Base-by-base conservation (phyloP, 2,888 invertebrate genomes). In the Alentia gelatinosa region DNA sequence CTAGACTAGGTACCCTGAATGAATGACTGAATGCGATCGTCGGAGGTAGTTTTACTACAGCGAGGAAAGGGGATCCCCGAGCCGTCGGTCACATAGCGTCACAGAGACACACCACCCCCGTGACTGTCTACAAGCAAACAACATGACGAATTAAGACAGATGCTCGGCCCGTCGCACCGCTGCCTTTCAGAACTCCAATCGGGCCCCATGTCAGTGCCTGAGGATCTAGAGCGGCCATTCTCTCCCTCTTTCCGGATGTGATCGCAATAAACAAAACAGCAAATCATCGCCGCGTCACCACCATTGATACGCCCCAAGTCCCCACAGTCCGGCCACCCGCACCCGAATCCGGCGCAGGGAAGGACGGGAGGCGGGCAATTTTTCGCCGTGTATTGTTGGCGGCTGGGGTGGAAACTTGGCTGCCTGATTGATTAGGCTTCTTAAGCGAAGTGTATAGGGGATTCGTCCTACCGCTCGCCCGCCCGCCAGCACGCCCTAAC, bases 221-320 rank as follows among this genome's bases (percentile, higher is more conserved):
- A 26, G 26, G 33, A 86, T 47, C 47, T 86, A 86, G 23, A 7
- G 3, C 39, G 26, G 83, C 39, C 83, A 37, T 39, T 83, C 26
- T 47, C 50, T 26, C 86, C 86, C 23, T 26, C 86, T 47, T 47
- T 42, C 86, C 86, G 86, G 86, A 30, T 33, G 26, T 26, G n/a
- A 86, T 42, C 42, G 35, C 86, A 86, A 86, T 86, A 86, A 86
- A 86, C 86, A 86, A 86, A 86, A 86, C 50, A 26, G 86, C 86
- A 42, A 86, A 86, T 86, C 86, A 86, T 33, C 56, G 56, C 9
- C 56, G 56, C 56, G 47, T 42, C 56, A 56, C 19, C 56, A 56
- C 56, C 56, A 56, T 19, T 56, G 56, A 56, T 56, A 56, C 56
- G 56, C 19, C 56, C 56, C 56, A n/a, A 19, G 23, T 56, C 3